phyloP scores from a whole-genome alignment of 2,113 vertebrate genomes.

The Copsychus sechellarum region DNA sequence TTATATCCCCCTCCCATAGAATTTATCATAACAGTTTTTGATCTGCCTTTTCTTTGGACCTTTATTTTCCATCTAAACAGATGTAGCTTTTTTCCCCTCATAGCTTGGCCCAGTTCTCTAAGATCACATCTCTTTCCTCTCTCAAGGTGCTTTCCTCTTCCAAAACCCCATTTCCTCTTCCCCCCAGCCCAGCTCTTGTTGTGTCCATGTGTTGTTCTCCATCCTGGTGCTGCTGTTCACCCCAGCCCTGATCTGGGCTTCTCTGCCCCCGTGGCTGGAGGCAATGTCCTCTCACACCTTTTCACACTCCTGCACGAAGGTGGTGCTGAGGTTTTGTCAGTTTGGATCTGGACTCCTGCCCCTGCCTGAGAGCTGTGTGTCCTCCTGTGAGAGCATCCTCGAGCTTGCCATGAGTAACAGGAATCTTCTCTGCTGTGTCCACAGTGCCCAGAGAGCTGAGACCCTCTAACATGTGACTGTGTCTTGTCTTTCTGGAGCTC shows the following conservation, averaged over 20 bases:
- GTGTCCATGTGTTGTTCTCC: no score
- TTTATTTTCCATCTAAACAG: not conserved
- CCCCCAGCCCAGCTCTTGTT: no score
- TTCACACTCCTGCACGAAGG: not conserved
- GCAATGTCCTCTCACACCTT: not conserved
- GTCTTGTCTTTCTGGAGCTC: constrained; percentile 9
- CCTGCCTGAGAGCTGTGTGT: rapidly evolving
- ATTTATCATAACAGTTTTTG: not conserved
- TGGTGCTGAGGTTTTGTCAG: not conserved
- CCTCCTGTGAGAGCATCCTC: not conserved
- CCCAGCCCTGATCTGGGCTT: not conserved
- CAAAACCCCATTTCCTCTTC: no score
- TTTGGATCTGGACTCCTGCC: not conserved
- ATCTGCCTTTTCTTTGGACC: not conserved
- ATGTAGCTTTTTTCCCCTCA: rapidly evolving
- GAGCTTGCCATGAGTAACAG: not conserved
- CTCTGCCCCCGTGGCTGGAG: not conserved
- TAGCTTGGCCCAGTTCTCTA: not conserved
- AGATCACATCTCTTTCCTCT: not conserved
- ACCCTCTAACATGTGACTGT: not conserved
- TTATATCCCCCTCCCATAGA: not conserved
- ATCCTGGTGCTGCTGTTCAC: not conserved
- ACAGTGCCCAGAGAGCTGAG: constrained; percentile 25
- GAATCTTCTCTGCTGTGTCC: constrained; percentile 39
- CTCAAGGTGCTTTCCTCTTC: not conserved